Base-by-base conservation (phyloP, 1,140 invertebrate genomes). In the Dufourea novaeangliae region DNA sequence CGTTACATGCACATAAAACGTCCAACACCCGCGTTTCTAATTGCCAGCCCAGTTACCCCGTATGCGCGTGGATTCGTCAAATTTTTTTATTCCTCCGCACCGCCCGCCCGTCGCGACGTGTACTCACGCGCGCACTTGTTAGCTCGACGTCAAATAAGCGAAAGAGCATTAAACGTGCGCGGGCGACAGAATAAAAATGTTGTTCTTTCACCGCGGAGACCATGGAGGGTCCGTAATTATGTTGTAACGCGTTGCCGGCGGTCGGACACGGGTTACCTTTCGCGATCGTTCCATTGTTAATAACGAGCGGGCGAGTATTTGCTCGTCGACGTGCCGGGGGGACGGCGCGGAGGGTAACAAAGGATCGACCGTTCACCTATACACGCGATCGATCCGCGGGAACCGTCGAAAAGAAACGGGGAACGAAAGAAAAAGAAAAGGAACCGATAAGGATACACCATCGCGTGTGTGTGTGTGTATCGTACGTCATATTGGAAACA, bases 161-260 rank as follows among this genome's bases (percentile, higher is more conserved):
- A 20, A 20, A 57, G 37, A 71, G 64, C 39, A 39, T 29, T 59
- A 39, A 76, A 76, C 66, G 73, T 44, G 66, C 54, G 32, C 52
- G 37, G 52, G 73, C 63, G 62, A 68, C 52, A 46, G 73, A 76
- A 76, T 76, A 76, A 76, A 76, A 76, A 76, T 69, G 64, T 69
- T 76, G 50, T 59, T 76, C 73, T 76, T 76, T 25, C n/a, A n/a
- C 73, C 46, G 54, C n/a, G 52, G 12, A 29, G 54, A 5, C 52
- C n/a, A n/a, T n/a, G 25, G 27, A 57, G 32, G 54, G 27, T 54
- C 73, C 54, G 66, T 76, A 76, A 76, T 76, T 76, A 76, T 69
- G 73, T 46, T 76, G 73, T 76, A 76, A 76, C 73, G 66, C 66
- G 64, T 69, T 74, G 72, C 57, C 22, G 41, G 39, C n/a, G n/a